Conservation (phyloP, 2,113 vertebrate species). For the Mungos mungo region DNA sequence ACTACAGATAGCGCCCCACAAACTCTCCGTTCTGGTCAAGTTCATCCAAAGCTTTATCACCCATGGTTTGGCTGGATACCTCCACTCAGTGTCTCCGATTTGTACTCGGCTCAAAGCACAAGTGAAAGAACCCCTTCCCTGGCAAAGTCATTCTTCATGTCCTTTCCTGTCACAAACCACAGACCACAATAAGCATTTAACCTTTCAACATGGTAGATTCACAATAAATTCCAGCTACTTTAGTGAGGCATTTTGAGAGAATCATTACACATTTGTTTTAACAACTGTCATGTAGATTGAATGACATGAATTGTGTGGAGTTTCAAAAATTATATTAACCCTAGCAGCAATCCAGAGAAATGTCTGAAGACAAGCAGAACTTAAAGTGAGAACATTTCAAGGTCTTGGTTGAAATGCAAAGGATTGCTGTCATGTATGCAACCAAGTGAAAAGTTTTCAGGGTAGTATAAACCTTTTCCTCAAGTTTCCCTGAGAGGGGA, state of each 20-base stretch:
- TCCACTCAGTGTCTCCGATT: not conserved
- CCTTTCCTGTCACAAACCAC: not conserved
- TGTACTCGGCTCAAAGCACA: not conserved
- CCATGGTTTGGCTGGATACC: not conserved
- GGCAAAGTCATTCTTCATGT: not conserved
- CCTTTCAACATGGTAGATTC: not conserved
- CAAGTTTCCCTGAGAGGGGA: not conserved
- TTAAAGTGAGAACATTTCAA: not conserved
- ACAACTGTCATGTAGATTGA: not conserved
- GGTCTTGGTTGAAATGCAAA: not conserved
- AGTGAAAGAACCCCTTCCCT: not conserved
- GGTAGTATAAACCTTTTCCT: not conserved
- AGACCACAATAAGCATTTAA: not conserved
- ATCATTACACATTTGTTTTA: not conserved
- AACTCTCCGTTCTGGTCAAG: not conserved
- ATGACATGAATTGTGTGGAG: not conserved
- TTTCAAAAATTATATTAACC: not conserved
- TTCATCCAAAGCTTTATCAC: not conserved
- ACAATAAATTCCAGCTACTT: not conserved
- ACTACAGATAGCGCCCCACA: not conserved
- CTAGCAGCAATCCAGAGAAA: not conserved
- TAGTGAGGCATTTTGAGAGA: not conserved
- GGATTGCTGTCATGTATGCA: not conserved
- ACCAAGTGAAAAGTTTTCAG: not conserved
- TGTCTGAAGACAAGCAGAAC: not conserved